Evolutionary conservation across 2,888 invertebrate genomes (phyloP), one percentile per base, ranked within the genome.

Genomic region (Noctua fimbriata): DNA sequence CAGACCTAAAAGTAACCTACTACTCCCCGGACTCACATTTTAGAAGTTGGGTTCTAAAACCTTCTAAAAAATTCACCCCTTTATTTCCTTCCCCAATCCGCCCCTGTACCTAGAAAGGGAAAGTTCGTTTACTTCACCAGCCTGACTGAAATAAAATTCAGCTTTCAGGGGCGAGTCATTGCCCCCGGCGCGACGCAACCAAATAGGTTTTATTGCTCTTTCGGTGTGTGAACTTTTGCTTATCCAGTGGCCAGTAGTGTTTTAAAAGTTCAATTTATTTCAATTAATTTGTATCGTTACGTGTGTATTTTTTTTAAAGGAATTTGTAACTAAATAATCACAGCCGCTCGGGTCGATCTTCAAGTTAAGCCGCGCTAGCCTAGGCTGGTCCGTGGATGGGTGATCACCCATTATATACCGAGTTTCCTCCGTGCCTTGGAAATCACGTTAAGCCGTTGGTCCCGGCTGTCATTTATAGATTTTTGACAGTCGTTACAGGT

Each of bases 121-220:
- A 93, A 95, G 95, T 95, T 95, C 94, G 78, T 94, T 94, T 92
- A 93, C 94, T 91, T 90, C 88, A 82, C 52, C 84, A 90, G 91
- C 88, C 87, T 88, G 92, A 92, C 92, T 93, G 90, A 93, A 92
- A 92, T 94, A 93, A 95, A 94, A 93, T 93, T 93, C 88, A 92
- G 91, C 91, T 91, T 91, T 89, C 89, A 71, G 77, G 24, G 44
- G 87, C 70, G 72, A 80, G 89, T 81, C 94, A 89, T 93, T 93
- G 92, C 66, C 94, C 94, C 93, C 91, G 89, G 69, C 87, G 84
- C 81, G 86, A 70, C 88, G 82, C 86, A 85, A 84, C 85, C 60
- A 76, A 83, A 86, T 90, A 88, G 87, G 87, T 90, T 89, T 88
- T 90, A 90, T 90, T 88, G 83, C 83, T 84, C 77, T 63, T 69